Evolutionary conservation across 2,113 vertebrate genomes (phyloP).

Genomic region (Mus musculus): GRCm39 chr13:88325001-88325500

Average conservation of each 20-base stretch:
- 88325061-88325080: background rate
- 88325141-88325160: background rate
- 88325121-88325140: background rate
- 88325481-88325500: background rate
- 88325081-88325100: background rate
- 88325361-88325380: slow-evolving; percentile 7
- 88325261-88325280: slow-evolving; percentile 1
- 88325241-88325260: slow-evolving; percentile 30
- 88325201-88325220: background rate
- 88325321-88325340: slow-evolving; percentile 24
- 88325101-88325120: background rate
- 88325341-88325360: background rate
- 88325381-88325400: background rate
- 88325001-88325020: too few relatives aligned
- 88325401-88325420: background rate
- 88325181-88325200: background rate
- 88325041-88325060: background rate
- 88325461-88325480: background rate
- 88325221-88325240: slow-evolving; percentile 5
- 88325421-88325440: background rate
- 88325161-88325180: background rate
- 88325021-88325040: background rate
- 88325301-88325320: slow-evolving; percentile 6
- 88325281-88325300: background rate
- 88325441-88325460: slow-evolving; percentile 15